A percentile compares a stretch with the other conserved stretches of the same genome.
phyloP scores from a whole-genome alignment of 2,113 vertebrate species.

The Kryptolebias marmoratus region DNA sequence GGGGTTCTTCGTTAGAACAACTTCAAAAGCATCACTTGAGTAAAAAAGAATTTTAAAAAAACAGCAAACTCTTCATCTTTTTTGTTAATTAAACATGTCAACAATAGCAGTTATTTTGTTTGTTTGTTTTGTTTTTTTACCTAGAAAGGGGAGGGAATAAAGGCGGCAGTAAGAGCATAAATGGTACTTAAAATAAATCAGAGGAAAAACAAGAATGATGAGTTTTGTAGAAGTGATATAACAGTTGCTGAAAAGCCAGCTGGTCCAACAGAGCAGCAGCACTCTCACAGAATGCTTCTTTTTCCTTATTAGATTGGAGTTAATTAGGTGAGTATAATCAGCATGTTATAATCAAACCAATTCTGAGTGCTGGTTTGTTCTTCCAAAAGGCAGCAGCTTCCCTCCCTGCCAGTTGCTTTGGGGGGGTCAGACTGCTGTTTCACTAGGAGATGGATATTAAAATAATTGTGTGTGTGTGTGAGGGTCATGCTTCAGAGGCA shows the following conservation, averaged over 20 bases:
- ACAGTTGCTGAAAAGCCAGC: slow-evolving; percentile 23
- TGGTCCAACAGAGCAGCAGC: slow-evolving; percentile 21
- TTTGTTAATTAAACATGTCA: not conserved
- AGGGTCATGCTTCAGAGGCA: slow-evolving; percentile 60
- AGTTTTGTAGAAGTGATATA: slow-evolving; percentile 4
- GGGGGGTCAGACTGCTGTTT: slow-evolving; percentile 61
- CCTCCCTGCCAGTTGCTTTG: slow-evolving; percentile 49
- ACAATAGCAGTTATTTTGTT: not conserved
- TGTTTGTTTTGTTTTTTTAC: too few species aligned
- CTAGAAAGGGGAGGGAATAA: not conserved
- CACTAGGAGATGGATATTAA: slow-evolving; percentile 69
- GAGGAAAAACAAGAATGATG: slow-evolving; percentile 15
- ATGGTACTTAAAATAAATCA: not conserved
- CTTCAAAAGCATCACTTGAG: slow-evolving; percentile 67
- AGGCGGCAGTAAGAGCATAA: not conserved
- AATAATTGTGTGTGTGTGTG: slow-evolving; percentile 67
- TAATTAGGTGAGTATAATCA: slow-evolving; percentile 73
- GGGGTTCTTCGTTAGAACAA: slow-evolving; percentile 32
- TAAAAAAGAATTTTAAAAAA: slow-evolving; percentile 41
- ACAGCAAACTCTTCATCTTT: slow-evolving; percentile 4
- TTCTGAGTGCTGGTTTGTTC: slow-evolving; percentile 57
- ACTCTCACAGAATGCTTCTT: slow-evolving; percentile 7
- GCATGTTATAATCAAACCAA: slow-evolving; percentile 65
- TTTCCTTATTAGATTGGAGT: slow-evolving; percentile 57
- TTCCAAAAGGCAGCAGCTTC: slow-evolving; percentile 57